Evolutionary conservation across 2,797 vertebrate species (phyloP), one percentile per base, ranked within the genome.

Genomic region (Oreochromis grahami): DNA sequence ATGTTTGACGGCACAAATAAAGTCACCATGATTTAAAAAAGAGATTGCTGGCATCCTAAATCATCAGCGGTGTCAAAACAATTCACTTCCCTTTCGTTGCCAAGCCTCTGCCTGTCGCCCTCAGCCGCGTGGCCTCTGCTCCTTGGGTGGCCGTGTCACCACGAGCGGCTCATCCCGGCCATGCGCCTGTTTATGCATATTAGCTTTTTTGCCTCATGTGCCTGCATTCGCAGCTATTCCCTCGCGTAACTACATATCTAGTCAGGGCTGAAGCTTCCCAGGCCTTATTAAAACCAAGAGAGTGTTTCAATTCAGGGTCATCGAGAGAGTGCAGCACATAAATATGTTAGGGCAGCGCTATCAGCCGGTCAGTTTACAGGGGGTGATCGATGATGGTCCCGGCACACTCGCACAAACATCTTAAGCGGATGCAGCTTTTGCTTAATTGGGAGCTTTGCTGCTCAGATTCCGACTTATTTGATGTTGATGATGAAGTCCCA

Each of bases 381-480:
- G 83, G 88, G 90, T 95, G 96, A 97, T 97, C 96, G 94, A 97
- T 96, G 96, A 92, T 94, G 92, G 93, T 95, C 94, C 93, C 93
- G 76, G 87, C 91, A 81, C 93, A 83, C 95, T 94, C 91, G 26
- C 51, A 94, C 96, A 95, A 96, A 96, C 95, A 96, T 96, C 95
- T 96, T 96, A 96, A 97, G 96, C 90, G 95, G 94, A 96, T 93
- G 94, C 94, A 70, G 89, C 93, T 96, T 96, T 95, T 95, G 93
- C 96, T 94, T 97, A 97, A 97, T 97, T 97, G 96, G 97, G 92
- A 96, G 96, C 95, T 95, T 96, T 97, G 92, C 95, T 89, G 91
- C 94, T 91, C 87, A 92, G 91, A 93, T 93, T 92, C 91, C 50
- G 85, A 88, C 92, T 95, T 94, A 93, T 95, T 92, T 94, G 91